Base-by-base conservation (phyloP, 2,888 invertebrate genomes). In the Zaprionus obscuricornis region DNA sequence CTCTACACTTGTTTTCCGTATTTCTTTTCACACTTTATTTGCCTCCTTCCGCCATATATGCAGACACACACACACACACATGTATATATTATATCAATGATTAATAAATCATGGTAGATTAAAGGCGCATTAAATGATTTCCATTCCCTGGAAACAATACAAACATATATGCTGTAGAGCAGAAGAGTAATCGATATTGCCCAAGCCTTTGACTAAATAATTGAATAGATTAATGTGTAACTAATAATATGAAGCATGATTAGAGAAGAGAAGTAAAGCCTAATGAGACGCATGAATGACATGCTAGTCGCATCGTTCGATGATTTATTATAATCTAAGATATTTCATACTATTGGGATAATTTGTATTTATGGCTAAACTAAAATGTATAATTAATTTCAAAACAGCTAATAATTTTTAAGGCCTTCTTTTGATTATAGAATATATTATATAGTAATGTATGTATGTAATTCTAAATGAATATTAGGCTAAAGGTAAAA, bases 221-320 rank as follows among this genome's bases (percentile, higher is more conserved):
- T 60, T 66, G 31, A 66, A 72, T 57, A 50, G 63, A 68, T 71
- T 79, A 63, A 58, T 56, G 58, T 7, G 18, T 37, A 20, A 26
- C 49, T 52, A 43, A 58, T 39, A 46, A n/a, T n/a, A n/a, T n/a
- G n/a, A n/a, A n/a, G n/a, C n/a, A n/a, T n/a, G n/a, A n/a, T 20
- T 24, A 40, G n/a, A 56, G 47, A 36, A 16, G 18, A 4, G 10
- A 27, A 27, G 10, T 29, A 42, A 42, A 27, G 29, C 62, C 47
- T 60, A 72, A 68, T 72, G 72, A 59, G 54, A 36, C 27, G 63
- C 6, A 16, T 8, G 33, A 60, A 51, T 72, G 72, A 68, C 67
- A 67, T 14, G 67, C 62, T 67, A 42, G 47, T 55, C 33, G 4
- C 24, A 4, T 24, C 24, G 10, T n/a, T n/a, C 14, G 8, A 18